Percentiles rank a stretch among this genome's conserved stretches.
Conservation (phyloP, 1,140 invertebrate species). For the Neodiprion pinetum region DNA sequence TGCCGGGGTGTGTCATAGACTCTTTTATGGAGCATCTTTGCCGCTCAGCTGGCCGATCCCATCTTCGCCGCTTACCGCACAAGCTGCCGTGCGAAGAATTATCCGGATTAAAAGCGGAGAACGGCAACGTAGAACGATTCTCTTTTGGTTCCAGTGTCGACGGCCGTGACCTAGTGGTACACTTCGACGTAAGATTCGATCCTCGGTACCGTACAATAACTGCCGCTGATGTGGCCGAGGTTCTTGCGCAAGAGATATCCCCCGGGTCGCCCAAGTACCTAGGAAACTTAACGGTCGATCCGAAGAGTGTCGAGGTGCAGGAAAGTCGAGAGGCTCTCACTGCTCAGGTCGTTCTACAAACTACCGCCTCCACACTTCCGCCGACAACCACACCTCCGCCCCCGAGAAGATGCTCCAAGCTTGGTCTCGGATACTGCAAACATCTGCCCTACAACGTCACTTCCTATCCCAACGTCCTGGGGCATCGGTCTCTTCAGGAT, state of each 20-base stretch:
- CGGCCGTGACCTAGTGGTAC: constrained; percentile 71
- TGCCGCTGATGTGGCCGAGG: constrained; percentile 62
- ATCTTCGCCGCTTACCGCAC: too few relatives aligned
- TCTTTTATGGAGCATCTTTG: too few relatives aligned
- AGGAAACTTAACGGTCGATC: constrained; percentile 70
- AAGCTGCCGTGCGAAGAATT: too few relatives aligned
- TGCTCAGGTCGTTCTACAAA: constrained; percentile 61
- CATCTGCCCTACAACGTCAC: constrained; percentile 80
- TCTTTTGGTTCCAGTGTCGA: constrained; percentile 62
- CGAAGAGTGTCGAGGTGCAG: constrained; percentile 71
- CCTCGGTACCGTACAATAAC: constrained; percentile 63
- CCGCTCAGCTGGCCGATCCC: too few relatives aligned
- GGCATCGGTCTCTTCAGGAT: constrained; percentile 69
- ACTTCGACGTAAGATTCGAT: constrained; percentile 77
- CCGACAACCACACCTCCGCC: constrained; percentile 62
- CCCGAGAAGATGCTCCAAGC: constrained; percentile 71
- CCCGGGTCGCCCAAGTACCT: constrained; percentile 64
- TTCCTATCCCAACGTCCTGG: constrained; percentile 83
- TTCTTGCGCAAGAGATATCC: constrained; percentile 66
- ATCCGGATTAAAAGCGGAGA: too few relatives aligned
- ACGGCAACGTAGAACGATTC: too few relatives aligned
- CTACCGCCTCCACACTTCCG: constrained; percentile 64
- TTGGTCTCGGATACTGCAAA: constrained; percentile 76
- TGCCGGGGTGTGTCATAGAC: too few relatives aligned
- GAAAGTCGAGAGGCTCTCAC: constrained; percentile 65